These are phyloP conservation scores for Camelus dromedarius DNA, from an alignment of 2,113 vertebrate species.

Conservation along the genomic window DNA sequence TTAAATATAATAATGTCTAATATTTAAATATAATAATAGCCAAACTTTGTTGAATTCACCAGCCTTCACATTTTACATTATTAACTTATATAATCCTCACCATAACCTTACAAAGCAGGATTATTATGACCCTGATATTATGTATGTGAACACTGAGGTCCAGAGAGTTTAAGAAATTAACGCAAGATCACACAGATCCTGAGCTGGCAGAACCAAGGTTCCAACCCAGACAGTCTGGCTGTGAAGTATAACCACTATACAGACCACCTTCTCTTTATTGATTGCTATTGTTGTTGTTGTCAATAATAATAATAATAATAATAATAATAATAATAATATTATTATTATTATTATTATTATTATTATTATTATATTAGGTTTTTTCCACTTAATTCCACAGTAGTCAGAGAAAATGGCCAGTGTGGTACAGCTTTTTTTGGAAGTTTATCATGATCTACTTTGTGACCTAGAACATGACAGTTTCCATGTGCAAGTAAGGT, in stretches of 20 bases:
- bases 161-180: not conserved
- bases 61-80: not conserved
- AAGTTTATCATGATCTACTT: not conserved
- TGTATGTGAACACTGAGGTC: not conserved
- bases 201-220: not conserved
- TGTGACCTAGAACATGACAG: not conserved
- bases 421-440: not conserved
- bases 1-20: not conserved
- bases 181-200: not conserved
- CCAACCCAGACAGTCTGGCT: not conserved
- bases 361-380: not conserved
- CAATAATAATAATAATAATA: not conserved
- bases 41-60: not conserved
- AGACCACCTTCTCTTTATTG: not conserved
- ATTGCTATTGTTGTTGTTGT: not conserved
- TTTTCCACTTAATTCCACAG: not conserved
- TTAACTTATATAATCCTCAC: not conserved
- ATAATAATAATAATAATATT: too few species aligned
- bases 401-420: not conserved
- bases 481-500: not conserved
- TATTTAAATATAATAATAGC: not conserved
- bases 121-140: not conserved
- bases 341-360: not conserved
- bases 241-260: too few species aligned
- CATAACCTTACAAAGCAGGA: not conserved